phyloP scores from a whole-genome alignment of 2,797 vertebrate species.

The Harpagifer antarcticus region DNA sequence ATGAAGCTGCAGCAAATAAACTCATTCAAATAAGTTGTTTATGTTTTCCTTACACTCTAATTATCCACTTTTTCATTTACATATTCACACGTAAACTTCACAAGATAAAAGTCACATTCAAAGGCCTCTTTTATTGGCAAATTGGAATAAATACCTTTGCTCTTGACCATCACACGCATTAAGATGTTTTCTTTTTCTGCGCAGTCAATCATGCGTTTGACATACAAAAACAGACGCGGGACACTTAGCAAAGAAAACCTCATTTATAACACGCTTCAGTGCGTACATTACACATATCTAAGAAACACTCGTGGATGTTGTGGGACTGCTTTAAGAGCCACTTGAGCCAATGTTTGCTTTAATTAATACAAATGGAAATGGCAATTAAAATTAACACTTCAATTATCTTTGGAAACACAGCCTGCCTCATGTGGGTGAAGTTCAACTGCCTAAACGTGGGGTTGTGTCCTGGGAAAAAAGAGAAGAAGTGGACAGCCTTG shows the following conservation, averaged over 20 bases:
- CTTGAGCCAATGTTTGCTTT: constrained; percentile 83
- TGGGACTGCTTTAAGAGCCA: constrained; percentile 74
- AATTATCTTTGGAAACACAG: constrained; percentile 78
- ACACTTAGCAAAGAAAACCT: constrained; percentile 89
- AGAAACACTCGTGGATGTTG: constrained; percentile 76
- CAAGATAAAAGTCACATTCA: constrained; percentile 63
- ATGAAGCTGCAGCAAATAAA: constrained; percentile 47
- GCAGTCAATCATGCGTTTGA: constrained; percentile 85
- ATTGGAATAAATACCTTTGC: constrained; percentile 72
- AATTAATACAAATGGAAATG: constrained; percentile 83
- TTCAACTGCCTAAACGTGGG: constrained; percentile 31
- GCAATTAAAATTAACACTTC: constrained; percentile 81
- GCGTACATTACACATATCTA: constrained; percentile 78
- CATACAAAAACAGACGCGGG: constrained; percentile 84
- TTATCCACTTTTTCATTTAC: constrained; percentile 65
- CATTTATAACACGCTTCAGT: constrained; percentile 79
- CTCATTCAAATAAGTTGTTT: constrained; percentile 65
- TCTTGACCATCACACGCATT: constrained; percentile 73
- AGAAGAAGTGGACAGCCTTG: constrained; percentile 30
- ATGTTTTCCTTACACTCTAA: constrained; percentile 63
- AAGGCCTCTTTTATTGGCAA: constrained; percentile 66
- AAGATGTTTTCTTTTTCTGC: constrained; percentile 82
- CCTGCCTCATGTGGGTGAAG: constrained; percentile 39
- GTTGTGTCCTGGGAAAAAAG: constrained; percentile 24
- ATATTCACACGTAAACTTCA: constrained; percentile 57